Evolutionary conservation across 1,140 invertebrate species (phyloP), one percentile per base, ranked within the genome.

Genomic region (Drosophila tani): DNA sequence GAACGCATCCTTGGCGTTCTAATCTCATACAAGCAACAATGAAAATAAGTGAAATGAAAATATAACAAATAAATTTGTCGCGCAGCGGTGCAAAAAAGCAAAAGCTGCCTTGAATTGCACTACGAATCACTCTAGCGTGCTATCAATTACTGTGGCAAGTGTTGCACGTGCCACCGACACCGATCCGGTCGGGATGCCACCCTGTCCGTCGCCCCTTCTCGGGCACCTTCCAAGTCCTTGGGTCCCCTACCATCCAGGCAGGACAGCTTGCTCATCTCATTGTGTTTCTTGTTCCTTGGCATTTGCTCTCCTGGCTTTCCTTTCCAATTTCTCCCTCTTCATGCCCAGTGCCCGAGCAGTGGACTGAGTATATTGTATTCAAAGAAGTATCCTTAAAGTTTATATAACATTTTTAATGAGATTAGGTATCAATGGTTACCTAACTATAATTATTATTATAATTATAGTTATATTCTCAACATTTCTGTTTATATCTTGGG

Each of bases 71-170:
- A 79, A 79, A 79, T 78, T 82, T 82, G 76, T 82, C 67, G 79
- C 76, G 58, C 63, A 68, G 49, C 47, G 64, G 50, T 56, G 75
- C 38, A 71, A 76, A 62, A 50, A 59, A 68, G 65, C 46, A 68
- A 58, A 68, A 68, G 83, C 51, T 79, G 67, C 45, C 59, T 76
- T 66, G 77, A 83, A 78, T 87, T 83, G 84, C 80, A 57, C 77
- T 88, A 81, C 65, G 85, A 88, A 88, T 90, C 84, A 90, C 68
- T 88, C 85, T 90, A 81, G 84, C 84, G 78, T 88, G 84, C 84
- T 90, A 88, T 88, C 84, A 88, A 88, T 88, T 88, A 88, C 84
- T 90, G 81, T 84, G 85, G 85, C 84, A 84, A 88, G 85, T 88
- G 84, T 90, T 88, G 84, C 84, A 88, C 84, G 84, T 90, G 84